phyloP scores from a whole-genome alignment of 2,797 vertebrate species.

The Ctenosaura bakeri region DNA sequence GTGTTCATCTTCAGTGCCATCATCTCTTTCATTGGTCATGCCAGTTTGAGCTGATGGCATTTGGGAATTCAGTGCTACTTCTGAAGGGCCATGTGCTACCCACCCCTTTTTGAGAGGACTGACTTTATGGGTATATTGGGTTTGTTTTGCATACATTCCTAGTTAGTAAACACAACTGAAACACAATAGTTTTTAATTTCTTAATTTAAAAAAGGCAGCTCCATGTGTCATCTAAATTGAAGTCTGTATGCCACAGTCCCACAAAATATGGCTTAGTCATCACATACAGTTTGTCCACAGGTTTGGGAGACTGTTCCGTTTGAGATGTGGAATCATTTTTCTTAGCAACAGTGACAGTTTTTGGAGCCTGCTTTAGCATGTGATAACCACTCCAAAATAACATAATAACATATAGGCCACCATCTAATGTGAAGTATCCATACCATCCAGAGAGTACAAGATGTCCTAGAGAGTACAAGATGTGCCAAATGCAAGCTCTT shows the following conservation, averaged over 20 bases:
- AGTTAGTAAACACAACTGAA: background rate
- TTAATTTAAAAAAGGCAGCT: background rate
- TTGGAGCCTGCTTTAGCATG: background rate
- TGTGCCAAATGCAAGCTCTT: background rate
- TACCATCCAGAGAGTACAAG: background rate
- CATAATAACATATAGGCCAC: background rate
- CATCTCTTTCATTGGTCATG: background rate
- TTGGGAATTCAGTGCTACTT: background rate
- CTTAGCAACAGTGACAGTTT: background rate
- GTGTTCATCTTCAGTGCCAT: background rate
- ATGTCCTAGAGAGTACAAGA: no score
- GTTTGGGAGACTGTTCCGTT: no score
- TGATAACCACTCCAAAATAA: background rate
- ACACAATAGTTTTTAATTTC: background rate
- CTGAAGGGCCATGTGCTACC: background rate
- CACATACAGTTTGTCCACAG: background rate
- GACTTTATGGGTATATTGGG: background rate
- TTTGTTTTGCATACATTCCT: background rate
- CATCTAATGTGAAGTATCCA: background rate
- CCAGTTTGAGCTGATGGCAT: background rate
- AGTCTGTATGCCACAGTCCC: background rate
- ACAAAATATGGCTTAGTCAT: background rate
- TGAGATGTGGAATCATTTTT: no score
- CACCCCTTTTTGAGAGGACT: background rate
- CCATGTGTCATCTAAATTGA: background rate